Evolutionary conservation across 2,888 invertebrate species (phyloP).

Genomic region (Caenorhabditis sp.): DNA sequence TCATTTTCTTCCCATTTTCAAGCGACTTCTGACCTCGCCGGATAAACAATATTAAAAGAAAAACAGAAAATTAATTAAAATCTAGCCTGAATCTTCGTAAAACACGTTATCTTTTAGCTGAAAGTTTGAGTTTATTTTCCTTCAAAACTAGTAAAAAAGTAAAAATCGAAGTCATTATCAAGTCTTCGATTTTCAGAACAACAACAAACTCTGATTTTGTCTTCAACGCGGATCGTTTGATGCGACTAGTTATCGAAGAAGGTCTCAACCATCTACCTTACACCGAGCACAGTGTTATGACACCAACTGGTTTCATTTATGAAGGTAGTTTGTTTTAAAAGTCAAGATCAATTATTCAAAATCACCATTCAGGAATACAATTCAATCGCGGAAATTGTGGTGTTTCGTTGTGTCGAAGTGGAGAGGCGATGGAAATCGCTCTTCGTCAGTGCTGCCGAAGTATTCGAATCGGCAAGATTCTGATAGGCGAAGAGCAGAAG

Average conservation of each 20-base stretch:
- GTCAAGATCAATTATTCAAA: too few species aligned
- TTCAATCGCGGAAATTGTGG: conserved; percentile 98
- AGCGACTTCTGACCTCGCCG: too few species aligned
- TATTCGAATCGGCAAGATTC: conserved; percentile 95
- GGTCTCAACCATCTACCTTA: conserved; percentile 96
- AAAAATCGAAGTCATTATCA: too few species aligned
- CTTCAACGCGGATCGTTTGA: conserved; percentile 96
- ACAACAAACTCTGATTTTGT: conserved; percentile 94
- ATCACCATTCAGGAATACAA: conserved; percentile 82
- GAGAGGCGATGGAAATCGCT: conserved; percentile 88
- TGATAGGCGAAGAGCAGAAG: conserved; percentile 86
- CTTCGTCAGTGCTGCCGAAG: conserved; percentile 93
- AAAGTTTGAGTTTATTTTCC: too few species aligned
- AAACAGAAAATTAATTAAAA: too few species aligned
- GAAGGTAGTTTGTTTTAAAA: too few species aligned
- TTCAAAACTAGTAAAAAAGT: too few species aligned
- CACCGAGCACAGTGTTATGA: conserved; percentile 86
- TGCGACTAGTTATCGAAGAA: conserved; percentile 95
- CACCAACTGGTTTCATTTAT: conserved; percentile 80
- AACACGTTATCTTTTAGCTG: too few species aligned
- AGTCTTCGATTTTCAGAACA: conserved; percentile 82
- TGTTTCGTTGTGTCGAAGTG: conserved; percentile 87
- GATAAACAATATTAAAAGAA: too few species aligned
- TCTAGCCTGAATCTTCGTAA: too few species aligned
- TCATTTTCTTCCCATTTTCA: too few species aligned